Evolutionary conservation across 2,888 invertebrate genomes (phyloP), one percentile per base, ranked within the genome.

Genomic region (Hedya salicella): DNA sequence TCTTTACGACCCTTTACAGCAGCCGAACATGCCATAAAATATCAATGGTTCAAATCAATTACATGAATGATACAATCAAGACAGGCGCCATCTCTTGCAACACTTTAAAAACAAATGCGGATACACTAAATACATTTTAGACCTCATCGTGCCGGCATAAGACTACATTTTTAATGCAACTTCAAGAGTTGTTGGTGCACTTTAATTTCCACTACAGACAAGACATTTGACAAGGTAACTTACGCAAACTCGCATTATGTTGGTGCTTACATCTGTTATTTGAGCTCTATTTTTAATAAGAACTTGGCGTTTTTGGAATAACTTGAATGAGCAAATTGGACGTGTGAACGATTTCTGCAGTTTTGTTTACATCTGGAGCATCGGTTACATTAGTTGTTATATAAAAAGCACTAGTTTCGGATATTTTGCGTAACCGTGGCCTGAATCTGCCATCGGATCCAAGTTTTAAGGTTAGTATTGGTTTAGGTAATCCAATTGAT

Each of bases 401-500:
- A 59, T 59, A 59, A 59, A 65, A 59, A 60, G 65, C 59, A 65
- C 59, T 19, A 60, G 36, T 46, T 14, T 44, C 16, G 13, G 49
- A 42, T 63, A 54, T 56, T 67, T 67, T 63, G 56, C 39, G 56
- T 25, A 49, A 56, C 19, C 39, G 16, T 39, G 36, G 32, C 48
- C 59, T 48, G 36, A 59, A 59, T 59, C 21, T 48, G 21, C 32
- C 44, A 36, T 59, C 46, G 48, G 32, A 17, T 42, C 19, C 14
- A 32, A 36, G 17, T 53, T 16, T 30, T 32, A 32, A 19, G 46
- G 32, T 59, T n/a, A 11, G 36, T 36, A 36, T 36, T 9, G 36
- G 36, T 11, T 36, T 36, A 9, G 36, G 9, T 36, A 36, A 9
- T 36, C 2, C 9, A 36, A 11, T 36, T 9, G 8, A 36, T 6